Percentiles rank a stretch among this genome's conserved stretches.
Conservation (phyloP, 2,888 invertebrate genomes). For the Seira sanloemensis region DNA sequence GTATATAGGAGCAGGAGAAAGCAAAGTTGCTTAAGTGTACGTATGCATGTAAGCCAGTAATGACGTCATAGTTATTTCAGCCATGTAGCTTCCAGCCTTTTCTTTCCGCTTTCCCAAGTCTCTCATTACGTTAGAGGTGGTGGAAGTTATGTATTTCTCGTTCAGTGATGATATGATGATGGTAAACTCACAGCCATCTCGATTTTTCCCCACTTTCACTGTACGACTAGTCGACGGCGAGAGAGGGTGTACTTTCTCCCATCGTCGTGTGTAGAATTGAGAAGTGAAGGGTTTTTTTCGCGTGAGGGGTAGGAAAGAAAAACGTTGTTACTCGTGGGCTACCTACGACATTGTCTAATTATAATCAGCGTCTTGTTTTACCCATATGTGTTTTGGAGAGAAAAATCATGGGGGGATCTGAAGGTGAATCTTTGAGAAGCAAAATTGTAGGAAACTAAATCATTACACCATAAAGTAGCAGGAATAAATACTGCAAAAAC, state of each 20-base stretch:
- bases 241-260: neutral
- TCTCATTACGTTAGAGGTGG: neutral
- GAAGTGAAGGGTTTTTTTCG: neutral
- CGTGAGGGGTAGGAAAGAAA: neutral
- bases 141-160: neutral
- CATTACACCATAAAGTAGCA: too few species aligned
- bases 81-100: conserved; percentile 13
- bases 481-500: too few species aligned
- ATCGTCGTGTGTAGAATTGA: neutral
- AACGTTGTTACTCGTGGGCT: too few species aligned
- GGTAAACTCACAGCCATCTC: neutral
- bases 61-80: conserved; percentile 62
- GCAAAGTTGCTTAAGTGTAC: neutral
- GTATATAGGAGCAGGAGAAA: neutral
- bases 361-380: too few species aligned
- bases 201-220: neutral
- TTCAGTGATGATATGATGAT: neutral
- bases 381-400: too few species aligned
- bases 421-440: too few species aligned
- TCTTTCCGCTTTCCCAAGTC: conserved; percentile 3
- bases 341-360: too few species aligned
- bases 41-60: conserved; percentile 35
- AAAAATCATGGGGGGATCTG: too few species aligned
- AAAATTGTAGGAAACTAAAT: too few species aligned
- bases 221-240: neutral